These are phyloP conservation scores for Callyntrura sp. DNA, from an alignment of 2,888 invertebrate species.

Conservation along the genomic window DNA sequence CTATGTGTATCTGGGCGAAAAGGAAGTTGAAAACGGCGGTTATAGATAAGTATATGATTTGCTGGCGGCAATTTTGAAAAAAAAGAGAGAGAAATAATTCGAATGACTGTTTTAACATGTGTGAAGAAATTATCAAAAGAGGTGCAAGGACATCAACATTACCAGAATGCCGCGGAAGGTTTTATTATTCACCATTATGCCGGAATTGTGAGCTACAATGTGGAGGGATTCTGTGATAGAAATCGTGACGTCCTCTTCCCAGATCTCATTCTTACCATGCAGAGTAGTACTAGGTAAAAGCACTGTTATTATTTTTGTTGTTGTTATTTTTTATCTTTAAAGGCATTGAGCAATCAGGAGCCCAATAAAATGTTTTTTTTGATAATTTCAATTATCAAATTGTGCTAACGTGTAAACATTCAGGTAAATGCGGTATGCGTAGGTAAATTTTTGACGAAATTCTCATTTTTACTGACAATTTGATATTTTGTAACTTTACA, in stretches of 20 bases:
- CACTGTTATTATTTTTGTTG: background rate
- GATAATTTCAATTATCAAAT: too few species aligned
- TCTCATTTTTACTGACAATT: background rate
- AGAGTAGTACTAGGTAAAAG: conserved; percentile 86
- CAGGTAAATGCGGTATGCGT: too few species aligned
- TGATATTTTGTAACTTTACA: conserved; percentile 84
- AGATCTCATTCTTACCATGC: conserved; percentile 89
- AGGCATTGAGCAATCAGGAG: too few species aligned
- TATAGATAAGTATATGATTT: conserved; percentile 38
- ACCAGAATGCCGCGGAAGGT: conserved; percentile 87
- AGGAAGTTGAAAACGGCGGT: background rate
- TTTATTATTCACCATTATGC: conserved; percentile 90
- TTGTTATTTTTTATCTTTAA: background rate
- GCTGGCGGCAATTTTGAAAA: too few species aligned
- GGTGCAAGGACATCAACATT: conserved; percentile 88
- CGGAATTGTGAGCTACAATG: conserved; percentile 89
- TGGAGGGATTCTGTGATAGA: conserved; percentile 89
- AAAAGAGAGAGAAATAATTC: too few species aligned
- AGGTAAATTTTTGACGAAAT: too few species aligned
- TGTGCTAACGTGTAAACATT: too few species aligned
- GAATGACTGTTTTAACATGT: too few species aligned
- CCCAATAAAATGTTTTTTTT: too few species aligned
- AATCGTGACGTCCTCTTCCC: conserved; percentile 89
- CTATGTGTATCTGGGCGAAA: background rate
- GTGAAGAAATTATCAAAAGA: conserved; percentile 87